These are phyloP conservation scores for Bombus picipes DNA, from an alignment of 1,140 invertebrate species.

Conservation along the genomic window DNA sequence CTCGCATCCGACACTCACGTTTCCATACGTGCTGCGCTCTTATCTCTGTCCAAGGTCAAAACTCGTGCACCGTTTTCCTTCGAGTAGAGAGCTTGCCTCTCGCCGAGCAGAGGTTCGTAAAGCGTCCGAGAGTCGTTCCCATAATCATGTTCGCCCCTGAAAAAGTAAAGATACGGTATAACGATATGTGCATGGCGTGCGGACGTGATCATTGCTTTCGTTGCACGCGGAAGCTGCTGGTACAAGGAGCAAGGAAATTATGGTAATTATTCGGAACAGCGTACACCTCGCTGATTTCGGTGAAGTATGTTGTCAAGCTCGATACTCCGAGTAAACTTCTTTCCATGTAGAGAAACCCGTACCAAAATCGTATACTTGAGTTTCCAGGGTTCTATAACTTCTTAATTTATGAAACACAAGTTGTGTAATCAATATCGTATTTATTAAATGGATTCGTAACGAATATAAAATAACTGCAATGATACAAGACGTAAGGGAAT, in stretches of 20 bases:
- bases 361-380: no score
- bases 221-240: background rate
- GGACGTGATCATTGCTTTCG: background rate
- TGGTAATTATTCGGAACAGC: background rate
- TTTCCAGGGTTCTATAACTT: background rate
- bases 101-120: slow-evolving; percentile 79
- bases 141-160: slow-evolving; percentile 24
- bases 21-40: slow-evolving; percentile 56
- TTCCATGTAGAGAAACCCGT: no score
- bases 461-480: no score
- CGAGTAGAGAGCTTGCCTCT: slow-evolving; percentile 78
- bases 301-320: no score
- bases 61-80: slow-evolving; percentile 69
- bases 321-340: no score
- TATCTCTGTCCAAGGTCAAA: slow-evolving; percentile 53
- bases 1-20: slow-evolving; percentile 45
- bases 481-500: background rate
- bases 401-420: background rate
- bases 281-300: no score
- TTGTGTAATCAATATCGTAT: background rate
- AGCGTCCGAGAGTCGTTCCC: slow-evolving; percentile 74
- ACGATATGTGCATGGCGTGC: background rate
- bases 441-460: no score
- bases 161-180: slow-evolving; percentile 3
- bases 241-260: background rate